Evolutionary conservation across 1,140 invertebrate species (phyloP), one percentile per base, ranked within the genome.

Genomic region (Aethina tumida): DNA sequence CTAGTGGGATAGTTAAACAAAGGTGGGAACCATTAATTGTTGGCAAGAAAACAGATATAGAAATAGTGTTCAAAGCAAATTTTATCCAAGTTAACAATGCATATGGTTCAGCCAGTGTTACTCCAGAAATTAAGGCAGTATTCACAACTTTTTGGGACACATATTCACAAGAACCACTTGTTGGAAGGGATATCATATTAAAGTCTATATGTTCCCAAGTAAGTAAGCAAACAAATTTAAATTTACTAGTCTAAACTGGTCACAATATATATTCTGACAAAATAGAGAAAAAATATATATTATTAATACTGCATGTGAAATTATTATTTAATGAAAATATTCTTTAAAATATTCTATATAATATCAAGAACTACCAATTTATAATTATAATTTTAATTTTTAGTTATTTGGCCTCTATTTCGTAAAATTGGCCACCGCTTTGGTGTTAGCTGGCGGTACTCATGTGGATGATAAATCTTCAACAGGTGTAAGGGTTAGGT

Each of bases 371-470:
- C 9, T 21, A 34, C 6, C 7, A 14, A 8, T 8, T 24, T 8
- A 12, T 30, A 30, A 14, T 30, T 6, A 8, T 14, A 6, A 33
- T 42, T 37, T 50, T 34, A 32, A 41, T 39, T 70, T 66, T 2
- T 62, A 91, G 78, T 74, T 93, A 5, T 92, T 84, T 65, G 90
- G 90, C 9, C 66, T 94, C 52, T 88, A 91, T 62, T 65, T 82
- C 28, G 79, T 92, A 4, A 95, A 95, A 69, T 65, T 94, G 36
- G 84, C 88, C 8, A 63, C 92, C 20, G 75, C 79, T 24, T 62
- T 86, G 26, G 69, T 81, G 30, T 53, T 88, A 43, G 73, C 76
- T 39, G 82, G 83, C 10, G 84, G 84, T 14, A 47, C 47, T 39
- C 27, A 27, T 20, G 39, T 25, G 15, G 22, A 43, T 7, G 40